These are phyloP conservation scores for Plestiodon gilberti DNA, from an alignment of 2,113 vertebrate species.

Conservation along the genomic window DNA sequence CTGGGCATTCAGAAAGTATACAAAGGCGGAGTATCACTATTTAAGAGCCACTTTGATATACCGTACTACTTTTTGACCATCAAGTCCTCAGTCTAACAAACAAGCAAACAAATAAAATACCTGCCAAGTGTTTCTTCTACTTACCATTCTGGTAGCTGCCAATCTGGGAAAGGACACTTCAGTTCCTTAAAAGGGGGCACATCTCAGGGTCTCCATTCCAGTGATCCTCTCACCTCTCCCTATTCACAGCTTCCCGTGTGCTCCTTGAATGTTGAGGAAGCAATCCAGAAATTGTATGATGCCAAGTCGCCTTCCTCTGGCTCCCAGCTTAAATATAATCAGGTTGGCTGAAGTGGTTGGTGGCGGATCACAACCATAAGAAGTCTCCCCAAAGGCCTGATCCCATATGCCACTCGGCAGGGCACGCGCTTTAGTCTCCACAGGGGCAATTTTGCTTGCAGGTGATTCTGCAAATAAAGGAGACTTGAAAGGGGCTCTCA, in stretches of 20 bases:
- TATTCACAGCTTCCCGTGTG: neutral
- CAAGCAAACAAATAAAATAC: too few relatives aligned
- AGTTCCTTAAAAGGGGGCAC: neutral
- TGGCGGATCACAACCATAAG: neutral
- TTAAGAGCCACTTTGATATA: too few relatives aligned
- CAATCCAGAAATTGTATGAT: neutral
- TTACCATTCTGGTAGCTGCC: neutral
- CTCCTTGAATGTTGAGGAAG: neutral
- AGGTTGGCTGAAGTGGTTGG: neutral
- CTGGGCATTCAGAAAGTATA: too few relatives aligned
- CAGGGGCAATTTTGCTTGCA: neutral
- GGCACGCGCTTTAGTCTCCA: neutral
- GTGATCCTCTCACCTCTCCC: neutral
- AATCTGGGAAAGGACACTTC: neutral
- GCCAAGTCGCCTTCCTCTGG: neutral
- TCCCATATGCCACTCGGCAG: neutral
- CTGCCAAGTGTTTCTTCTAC: too few relatives aligned
- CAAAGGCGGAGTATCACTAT: too few relatives aligned
- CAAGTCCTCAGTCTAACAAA: too few relatives aligned
- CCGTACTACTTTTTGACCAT: too few relatives aligned
- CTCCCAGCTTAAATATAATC: neutral
- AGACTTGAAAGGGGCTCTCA: neutral
- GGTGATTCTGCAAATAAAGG: neutral
- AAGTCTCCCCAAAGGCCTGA: neutral
- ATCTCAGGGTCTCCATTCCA: neutral